Evolutionary conservation across 2,888 invertebrate genomes (phyloP).

Genomic region (Alentia gelatinosa): DNA sequence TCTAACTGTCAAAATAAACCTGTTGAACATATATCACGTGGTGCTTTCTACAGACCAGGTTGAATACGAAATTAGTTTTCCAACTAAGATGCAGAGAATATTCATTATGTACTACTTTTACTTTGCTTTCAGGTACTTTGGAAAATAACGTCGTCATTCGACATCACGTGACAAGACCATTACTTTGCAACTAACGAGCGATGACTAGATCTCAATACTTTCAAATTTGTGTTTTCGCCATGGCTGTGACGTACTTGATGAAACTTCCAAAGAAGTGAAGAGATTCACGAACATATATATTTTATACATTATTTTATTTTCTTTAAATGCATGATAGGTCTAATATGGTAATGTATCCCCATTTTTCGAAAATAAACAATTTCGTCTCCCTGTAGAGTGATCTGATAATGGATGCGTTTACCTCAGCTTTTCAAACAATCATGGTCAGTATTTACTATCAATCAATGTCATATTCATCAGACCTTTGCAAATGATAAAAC

Average conservation of each 20-base stretch:
- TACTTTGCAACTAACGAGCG: not conserved
- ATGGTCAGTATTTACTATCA: constrained; percentile 18
- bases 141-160: not conserved
- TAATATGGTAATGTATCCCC: constrained; percentile 1
- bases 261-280: no score
- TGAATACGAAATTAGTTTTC: no score
- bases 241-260: no score
- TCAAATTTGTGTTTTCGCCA: no score
- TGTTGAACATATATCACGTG: no score
- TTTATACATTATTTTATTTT: constrained; percentile 21
- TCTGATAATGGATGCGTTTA: constrained; percentile 9
- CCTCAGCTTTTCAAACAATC: not conserved
- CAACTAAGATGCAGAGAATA: no score
- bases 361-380: constrained; percentile 40
- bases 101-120: no score
- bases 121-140: constrained; percentile 34
- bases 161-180: not conserved
- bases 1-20: no score
- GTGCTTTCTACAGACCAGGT: no score
- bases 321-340: constrained; percentile 35
- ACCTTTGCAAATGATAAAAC: constrained; percentile 29
- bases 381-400: not conserved
- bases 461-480: not conserved
- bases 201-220: not conserved
- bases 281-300: not conserved